A percentile compares a stretch with the other conserved stretches of the same genome.
Conservation (phyloP, 1,140 invertebrate species). For the Chymomyza costata region DNA sequence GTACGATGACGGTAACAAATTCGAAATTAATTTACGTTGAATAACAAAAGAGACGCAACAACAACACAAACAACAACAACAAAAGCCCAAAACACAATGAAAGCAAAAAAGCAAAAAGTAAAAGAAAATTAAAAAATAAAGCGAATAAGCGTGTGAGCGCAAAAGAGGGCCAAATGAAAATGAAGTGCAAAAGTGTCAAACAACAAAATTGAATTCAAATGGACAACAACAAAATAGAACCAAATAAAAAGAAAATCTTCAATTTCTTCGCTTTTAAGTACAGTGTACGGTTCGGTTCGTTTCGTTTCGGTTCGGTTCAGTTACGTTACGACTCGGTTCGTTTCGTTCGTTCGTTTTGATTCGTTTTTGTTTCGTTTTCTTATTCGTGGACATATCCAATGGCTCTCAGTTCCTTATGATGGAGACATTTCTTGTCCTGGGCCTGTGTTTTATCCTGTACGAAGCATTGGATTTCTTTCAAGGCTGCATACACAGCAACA, state of each 20-base stretch:
- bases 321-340: conserved; percentile 10
- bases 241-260: conserved; percentile 3
- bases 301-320: conserved; percentile 10
- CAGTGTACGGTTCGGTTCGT: conserved; percentile 25
- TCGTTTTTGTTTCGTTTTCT: neutral
- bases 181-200: conserved; percentile 63
- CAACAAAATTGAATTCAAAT: conserved; percentile 31
- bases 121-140: conserved; percentile 8
- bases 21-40: conserved; percentile 60
- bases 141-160: neutral
- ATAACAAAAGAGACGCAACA: conserved; percentile 47
- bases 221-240: neutral
- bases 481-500: conserved; percentile 74
- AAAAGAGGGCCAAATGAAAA: conserved; percentile 21
- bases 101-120: conserved; percentile 16
- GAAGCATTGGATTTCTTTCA: conserved; percentile 76
- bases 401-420: conserved; percentile 72
- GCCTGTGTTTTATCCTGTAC: conserved; percentile 75
- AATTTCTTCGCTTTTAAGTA: too few relatives aligned
- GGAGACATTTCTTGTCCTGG: conserved; percentile 76
- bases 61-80: conserved; percentile 18
- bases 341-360: conserved; percentile 12
- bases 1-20: conserved; percentile 36
- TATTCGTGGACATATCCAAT: conserved; percentile 56
- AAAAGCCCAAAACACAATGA: conserved; percentile 23